Evolutionary conservation across 2,113 vertebrate species (phyloP).

Genomic region (Colinus virginianus): DNA sequence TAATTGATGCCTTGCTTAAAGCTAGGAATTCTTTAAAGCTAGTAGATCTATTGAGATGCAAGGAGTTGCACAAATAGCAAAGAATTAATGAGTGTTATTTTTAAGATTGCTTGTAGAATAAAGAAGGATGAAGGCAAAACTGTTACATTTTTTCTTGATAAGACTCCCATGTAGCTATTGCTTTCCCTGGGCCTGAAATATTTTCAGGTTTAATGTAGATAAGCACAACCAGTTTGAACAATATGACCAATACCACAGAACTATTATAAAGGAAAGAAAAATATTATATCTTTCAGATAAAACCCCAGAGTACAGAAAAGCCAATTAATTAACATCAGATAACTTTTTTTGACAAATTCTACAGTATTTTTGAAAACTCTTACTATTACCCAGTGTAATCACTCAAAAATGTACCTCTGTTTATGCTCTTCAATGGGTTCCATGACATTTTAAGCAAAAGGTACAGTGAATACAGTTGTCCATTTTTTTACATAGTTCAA

Average conservation of each 20-base stretch:
- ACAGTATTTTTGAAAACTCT: background rate
- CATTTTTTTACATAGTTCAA: background rate
- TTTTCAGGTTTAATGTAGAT: background rate
- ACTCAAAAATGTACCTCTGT: background rate
- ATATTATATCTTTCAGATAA: background rate
- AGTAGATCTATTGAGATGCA: background rate
- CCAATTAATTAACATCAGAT: background rate
- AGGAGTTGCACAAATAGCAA: background rate
- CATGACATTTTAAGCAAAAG: conserved; percentile 9
- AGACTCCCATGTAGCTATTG: background rate
- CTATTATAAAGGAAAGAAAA: background rate
- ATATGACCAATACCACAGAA: background rate
- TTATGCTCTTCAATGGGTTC: background rate
- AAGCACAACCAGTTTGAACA: background rate
- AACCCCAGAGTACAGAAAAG: background rate
- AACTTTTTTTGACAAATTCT: background rate
- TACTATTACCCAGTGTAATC: background rate
- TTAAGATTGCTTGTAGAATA: background rate
- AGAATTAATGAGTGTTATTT: background rate
- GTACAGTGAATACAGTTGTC: background rate
- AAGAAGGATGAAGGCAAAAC: background rate
- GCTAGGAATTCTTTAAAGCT: background rate
- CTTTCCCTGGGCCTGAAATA: background rate
- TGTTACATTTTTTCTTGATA: background rate
- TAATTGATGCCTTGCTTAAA: background rate